Evolutionary conservation across 2,797 vertebrate genomes (phyloP).

Genomic region (Anableps anableps): DNA sequence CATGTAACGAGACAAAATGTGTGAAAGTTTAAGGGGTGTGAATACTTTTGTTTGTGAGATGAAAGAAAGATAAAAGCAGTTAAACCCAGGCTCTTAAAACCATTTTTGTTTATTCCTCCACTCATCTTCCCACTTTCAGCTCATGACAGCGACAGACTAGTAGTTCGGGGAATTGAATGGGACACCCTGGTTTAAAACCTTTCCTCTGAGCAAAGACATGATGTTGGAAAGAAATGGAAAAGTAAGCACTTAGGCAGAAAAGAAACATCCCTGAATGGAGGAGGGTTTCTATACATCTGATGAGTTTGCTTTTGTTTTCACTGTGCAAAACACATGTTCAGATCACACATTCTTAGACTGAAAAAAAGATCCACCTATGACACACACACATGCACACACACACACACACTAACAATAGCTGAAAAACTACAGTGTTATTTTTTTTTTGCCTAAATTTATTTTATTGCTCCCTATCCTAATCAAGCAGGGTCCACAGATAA

Average conservation of each 20-base stretch:
- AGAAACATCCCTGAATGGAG: background rate
- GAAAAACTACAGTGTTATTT: no score
- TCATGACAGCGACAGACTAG: background rate
- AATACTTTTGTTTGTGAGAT: no score
- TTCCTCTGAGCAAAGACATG: background rate
- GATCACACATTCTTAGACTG: background rate
- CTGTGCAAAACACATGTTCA: background rate
- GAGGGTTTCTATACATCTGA: background rate
- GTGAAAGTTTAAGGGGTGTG: no score
- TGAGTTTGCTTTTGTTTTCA: background rate
- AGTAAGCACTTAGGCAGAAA: background rate
- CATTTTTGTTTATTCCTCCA: background rate
- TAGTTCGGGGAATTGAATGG: background rate
- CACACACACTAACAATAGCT: no score
- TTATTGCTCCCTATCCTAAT: no score
- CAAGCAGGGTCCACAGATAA: no score
- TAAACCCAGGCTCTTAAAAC: background rate
- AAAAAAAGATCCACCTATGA: no score
- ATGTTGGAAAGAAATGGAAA: background rate
- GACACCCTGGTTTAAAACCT: background rate
- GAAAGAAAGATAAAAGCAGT: background rate
- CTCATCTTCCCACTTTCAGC: background rate
- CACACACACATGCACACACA: no score
- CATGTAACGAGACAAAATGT: no score
- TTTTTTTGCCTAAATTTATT: no score